Evolutionary conservation across 2,888 invertebrate species (phyloP), one percentile per base, ranked within the genome.

Genomic region (Eristalis arbustorum): DNA sequence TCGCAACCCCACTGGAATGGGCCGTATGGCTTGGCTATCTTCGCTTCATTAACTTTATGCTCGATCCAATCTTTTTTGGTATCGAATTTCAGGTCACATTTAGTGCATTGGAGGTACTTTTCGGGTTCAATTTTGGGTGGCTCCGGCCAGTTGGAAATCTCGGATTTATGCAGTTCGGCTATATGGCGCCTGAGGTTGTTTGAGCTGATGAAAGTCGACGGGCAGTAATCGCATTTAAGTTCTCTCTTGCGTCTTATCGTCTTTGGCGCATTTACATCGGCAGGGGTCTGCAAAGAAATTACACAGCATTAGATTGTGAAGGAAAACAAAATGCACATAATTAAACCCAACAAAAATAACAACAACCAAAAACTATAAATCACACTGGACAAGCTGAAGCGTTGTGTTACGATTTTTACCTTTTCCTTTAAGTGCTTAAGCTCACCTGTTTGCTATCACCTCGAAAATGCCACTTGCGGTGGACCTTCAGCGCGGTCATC

Each of bases 401-500:
- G 87, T 87, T 71, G 71, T 69, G 67, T 62, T 78, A 64, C 74
- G 85, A 87, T 87, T 87, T 85, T 87, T 87, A 83, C 82, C 87
- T 83, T 87, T 79, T 83, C 82, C 80, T 67, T 77, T 87, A 84
- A 81, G 84, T 88, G 84, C 84, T 84, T 88, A 90, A 90, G 92
- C 92, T 92, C 91, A 92, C 92, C 92, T 92, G 93, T 91, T 93
- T 93, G 90, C 92, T 92, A 91, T 93, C 93, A 91, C 92, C 92
- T 90, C 93, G 91, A 90, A 93, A 93, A 91, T 93, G 93, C 93
- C 93, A 93, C 89, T 93, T 93, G 89, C 93, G 92, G 91, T 93
- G 93, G 88, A 93, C 93, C 90, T 93, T 93, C 75, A 93, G 90
- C 80, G 93, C 93, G 76, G 92, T 92, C 90, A 93, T 91, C 89